These are phyloP conservation scores for Misgurnus mizolepis DNA, from an alignment of 2,113 vertebrate species.

Conservation along the genomic window DNA sequence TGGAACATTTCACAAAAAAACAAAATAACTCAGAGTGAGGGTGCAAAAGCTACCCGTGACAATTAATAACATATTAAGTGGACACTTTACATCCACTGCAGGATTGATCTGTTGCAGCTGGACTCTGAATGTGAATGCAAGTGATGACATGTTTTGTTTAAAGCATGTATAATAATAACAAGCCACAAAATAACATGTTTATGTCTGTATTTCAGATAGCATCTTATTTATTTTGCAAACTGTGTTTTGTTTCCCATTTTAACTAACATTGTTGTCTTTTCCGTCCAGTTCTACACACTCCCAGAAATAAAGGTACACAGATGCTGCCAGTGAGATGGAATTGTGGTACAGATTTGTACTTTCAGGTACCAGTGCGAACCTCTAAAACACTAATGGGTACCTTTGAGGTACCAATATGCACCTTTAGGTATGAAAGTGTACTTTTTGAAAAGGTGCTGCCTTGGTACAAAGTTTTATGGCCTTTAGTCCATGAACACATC, in stretches of 20 bases:
- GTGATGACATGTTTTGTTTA: neutral
- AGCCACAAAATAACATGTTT: neutral
- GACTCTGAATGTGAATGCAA: neutral
- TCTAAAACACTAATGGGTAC: too few species aligned
- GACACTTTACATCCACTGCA: slow-evolving; percentile 23
- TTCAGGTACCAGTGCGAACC: too few species aligned
- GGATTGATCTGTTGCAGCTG: neutral
- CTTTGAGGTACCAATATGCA: too few species aligned
- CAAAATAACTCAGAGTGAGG: slow-evolving; percentile 9
- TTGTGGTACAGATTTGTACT: too few species aligned
- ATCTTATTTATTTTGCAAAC: neutral
- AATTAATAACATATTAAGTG: neutral
- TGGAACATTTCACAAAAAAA: slow-evolving; percentile 12
- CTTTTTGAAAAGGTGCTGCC: too few species aligned
- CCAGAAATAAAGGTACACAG: too few species aligned
- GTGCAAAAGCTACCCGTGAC: neutral
- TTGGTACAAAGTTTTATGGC: neutral
- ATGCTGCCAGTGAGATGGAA: too few species aligned
- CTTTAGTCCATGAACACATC: neutral
- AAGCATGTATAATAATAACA: slow-evolving; percentile 10
- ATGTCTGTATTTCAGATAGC: neutral
- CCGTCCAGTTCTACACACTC: neutral
- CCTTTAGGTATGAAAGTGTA: too few species aligned
- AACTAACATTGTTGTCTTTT: neutral
- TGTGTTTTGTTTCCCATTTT: neutral